Conservation (phyloP, 2,797 vertebrate species). For the Gobio occitaniae region DNA sequence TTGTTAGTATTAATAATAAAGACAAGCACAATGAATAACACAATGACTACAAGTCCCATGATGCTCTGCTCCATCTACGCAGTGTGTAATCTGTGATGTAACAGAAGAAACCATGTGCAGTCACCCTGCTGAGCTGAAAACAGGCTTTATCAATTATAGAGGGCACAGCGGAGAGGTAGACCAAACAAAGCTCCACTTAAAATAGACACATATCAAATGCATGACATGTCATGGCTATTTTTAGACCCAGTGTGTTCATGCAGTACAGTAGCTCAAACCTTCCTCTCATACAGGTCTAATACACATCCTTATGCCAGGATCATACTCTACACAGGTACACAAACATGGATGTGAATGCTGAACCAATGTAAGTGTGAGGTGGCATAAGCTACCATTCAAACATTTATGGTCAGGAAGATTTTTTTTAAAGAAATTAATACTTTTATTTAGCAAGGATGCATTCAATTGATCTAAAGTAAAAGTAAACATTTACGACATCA, state of each 20-base stretch:
- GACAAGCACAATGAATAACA: conserved; percentile 19
- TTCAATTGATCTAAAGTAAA: neutral
- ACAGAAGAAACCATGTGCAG: conserved; percentile 54
- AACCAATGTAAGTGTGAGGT: neutral
- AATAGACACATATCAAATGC: conserved; percentile 71
- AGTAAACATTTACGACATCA: neutral
- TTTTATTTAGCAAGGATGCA: no score
- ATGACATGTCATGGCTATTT: conserved; percentile 68
- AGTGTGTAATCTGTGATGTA: conserved; percentile 52
- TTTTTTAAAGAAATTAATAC: no score
- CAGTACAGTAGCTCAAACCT: conserved; percentile 10
- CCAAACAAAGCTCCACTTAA: conserved; percentile 71
- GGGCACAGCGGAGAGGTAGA: conserved; percentile 64
- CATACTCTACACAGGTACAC: neutral
- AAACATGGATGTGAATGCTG: neutral
- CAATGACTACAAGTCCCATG: conserved; percentile 47
- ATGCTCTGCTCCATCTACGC: conserved; percentile 27
- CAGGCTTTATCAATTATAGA: conserved; percentile 78
- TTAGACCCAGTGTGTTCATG: conserved; percentile 48
- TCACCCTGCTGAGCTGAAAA: conserved; percentile 66
- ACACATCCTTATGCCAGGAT: neutral
- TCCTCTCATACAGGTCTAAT: conserved; percentile 35
- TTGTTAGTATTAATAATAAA: conserved; percentile 18
- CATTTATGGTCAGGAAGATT: no score
- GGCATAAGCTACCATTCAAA: conserved; percentile 4